A percentile compares a stretch with the other conserved stretches of the same genome.
Evolutionary conservation across 2,113 vertebrate genomes (phyloP).

Genomic region (Chauna torquata): DNA sequence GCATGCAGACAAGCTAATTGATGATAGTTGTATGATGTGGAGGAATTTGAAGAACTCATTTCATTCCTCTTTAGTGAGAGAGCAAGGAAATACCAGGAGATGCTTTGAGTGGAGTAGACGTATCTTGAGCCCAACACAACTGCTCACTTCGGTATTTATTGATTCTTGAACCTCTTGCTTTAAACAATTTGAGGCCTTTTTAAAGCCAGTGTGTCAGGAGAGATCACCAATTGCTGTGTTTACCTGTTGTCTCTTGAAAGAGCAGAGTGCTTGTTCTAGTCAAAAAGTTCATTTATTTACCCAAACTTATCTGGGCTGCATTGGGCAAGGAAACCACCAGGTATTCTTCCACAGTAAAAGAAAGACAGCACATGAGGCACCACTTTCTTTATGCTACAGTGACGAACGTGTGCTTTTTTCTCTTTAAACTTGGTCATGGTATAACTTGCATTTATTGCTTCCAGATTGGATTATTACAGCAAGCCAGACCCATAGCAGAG

Average conservation of each 20-base stretch:
- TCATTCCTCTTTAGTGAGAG: background rate
- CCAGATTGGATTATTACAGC: background rate
- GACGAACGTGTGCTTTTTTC: background rate
- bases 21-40: background rate
- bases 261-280: background rate
- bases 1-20: background rate
- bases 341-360: background rate
- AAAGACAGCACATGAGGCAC: background rate
- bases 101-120: background rate
- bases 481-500: background rate
- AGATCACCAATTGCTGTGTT: background rate
- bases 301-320: background rate
- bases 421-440: background rate
- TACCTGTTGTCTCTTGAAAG: background rate
- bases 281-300: background rate
- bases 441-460: background rate
- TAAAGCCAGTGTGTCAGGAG: fast-evolving
- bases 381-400: background rate
- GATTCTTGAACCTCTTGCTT: background rate
- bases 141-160: background rate
- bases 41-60: background rate
- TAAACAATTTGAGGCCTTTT: background rate
- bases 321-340: background rate
- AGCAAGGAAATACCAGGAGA: background rate
- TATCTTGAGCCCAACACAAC: background rate